Conservation (phyloP, 1,140 invertebrate species). For the Drosophila nannoptera region DNA sequence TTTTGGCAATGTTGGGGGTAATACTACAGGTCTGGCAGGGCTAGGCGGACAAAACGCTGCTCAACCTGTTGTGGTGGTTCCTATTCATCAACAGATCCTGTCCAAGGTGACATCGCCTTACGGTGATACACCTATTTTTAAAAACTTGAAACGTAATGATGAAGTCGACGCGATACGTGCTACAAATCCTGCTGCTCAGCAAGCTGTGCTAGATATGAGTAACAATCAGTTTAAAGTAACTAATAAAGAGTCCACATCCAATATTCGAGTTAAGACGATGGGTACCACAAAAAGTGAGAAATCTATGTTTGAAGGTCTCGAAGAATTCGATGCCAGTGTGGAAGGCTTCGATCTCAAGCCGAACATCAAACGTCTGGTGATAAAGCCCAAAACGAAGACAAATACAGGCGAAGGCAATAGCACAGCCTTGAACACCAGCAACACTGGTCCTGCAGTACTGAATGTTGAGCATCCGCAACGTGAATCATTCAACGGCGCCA, state of each 20-base stretch:
- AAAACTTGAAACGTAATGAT: constrained; percentile 82
- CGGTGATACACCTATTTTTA: constrained; percentile 88
- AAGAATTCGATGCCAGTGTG: constrained; percentile 84
- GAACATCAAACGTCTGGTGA: constrained; percentile 83
- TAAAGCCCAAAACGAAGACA: constrained; percentile 78
- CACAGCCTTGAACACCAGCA: constrained; percentile 7
- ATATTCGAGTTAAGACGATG: constrained; percentile 83
- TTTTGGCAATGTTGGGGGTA: constrained; percentile 44
- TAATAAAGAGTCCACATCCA: constrained; percentile 80
- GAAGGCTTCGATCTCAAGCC: constrained; percentile 83
- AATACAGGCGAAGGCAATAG: not conserved
- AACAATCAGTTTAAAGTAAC: constrained; percentile 83
- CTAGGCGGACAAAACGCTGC: constrained; percentile 45
- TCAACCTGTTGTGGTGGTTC: constrained; percentile 58
- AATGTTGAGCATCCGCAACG: constrained; percentile 20
- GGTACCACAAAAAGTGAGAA: constrained; percentile 82
- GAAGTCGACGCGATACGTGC: constrained; percentile 87
- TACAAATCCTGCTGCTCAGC: constrained; percentile 85
- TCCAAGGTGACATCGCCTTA: constrained; percentile 86
- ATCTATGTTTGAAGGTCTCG: constrained; percentile 85
- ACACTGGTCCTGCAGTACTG: not conserved
- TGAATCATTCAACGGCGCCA: constrained; percentile 57
- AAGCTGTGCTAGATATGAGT: constrained; percentile 81
- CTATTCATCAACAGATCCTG: constrained; percentile 84
- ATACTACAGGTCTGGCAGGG: constrained; percentile 40